Base-by-base conservation (phyloP, 1,140 invertebrate genomes). In the Adelges cooleyi region DNA sequence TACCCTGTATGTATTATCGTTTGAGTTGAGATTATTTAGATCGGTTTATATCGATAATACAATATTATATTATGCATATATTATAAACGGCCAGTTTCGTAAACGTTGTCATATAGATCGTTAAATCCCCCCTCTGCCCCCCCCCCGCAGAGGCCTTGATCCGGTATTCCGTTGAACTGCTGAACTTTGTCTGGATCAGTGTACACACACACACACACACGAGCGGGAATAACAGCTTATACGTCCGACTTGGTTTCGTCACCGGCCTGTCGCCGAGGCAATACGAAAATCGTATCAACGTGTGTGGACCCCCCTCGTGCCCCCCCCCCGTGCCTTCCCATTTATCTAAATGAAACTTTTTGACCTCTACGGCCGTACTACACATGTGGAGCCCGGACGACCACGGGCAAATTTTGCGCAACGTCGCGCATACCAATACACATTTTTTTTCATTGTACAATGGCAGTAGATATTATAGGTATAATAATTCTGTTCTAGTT, bases 81-180 rank as follows among this genome's bases (percentile, higher is more conserved):
- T 56, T 42, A 44, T 44, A 4, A 17, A 4, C n/a, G n/a, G n/a
- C n/a, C n/a, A 44, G 56, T 62, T 62, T 62, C 56, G 42, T 62
- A 62, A 62, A 62, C 56, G 56, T 5, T n/a, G n/a, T n/a, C 29
- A 6, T 15, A 2, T n/a, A 23, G 56, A 62, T 62, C 56, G 56
- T 53, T 38, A 53, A 53, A 27, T 18, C 29, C 15, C 50, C 38
- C 15, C 10, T n/a, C n/a, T n/a, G n/a, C n/a, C 51, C 29, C 29
- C 15, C 50, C 38, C 15, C 10, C n/a, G 52, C 53, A 9, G 40
- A 59, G 56, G 17, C 56, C 56, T 62, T 62, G 56, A 62, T 62
- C 56, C 42, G 56, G 56, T 62, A 62, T 62, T 62, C 56, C 42
- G 56, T 62, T 48, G 56, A 62, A 62, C 56, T 62, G 20, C 46